phyloP scores from a whole-genome alignment of 1,140 invertebrate genomes.

The Popillia japonica region DNA sequence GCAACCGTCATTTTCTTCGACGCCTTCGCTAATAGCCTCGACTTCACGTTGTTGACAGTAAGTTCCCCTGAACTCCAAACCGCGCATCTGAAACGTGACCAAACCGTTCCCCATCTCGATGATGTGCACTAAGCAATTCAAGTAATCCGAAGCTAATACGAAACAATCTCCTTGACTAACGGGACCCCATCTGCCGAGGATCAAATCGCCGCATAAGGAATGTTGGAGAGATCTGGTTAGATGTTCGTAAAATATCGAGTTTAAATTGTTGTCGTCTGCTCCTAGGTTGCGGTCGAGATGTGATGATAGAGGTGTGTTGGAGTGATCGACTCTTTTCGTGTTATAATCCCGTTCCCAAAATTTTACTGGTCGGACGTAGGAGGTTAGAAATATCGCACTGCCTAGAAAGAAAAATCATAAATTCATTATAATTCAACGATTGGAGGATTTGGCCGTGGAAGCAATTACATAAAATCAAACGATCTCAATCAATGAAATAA shows the following conservation, averaged over 20 bases:
- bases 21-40: conserved; percentile 97
- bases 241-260: conserved; percentile 99
- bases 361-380: conserved; percentile 96
- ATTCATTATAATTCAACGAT: too few species aligned
- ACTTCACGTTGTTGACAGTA: conserved; percentile 98
- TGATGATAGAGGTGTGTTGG: conserved; percentile 93
- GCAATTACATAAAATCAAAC: too few species aligned
- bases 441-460: too few species aligned
- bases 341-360: conserved; percentile 99
- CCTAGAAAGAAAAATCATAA: conserved; percentile 59
- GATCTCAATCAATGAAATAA: too few species aligned
- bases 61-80: conserved; percentile 96
- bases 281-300: conserved; percentile 95
- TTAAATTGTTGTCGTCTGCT: conserved; percentile 98
- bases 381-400: conserved; percentile 97
- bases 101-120: conserved; percentile 98
- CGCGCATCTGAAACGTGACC: conserved; percentile 97
- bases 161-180: conserved; percentile 97
- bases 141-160: conserved; percentile 95
- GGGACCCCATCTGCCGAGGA: conserved; percentile 90
- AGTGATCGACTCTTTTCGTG: conserved; percentile 95
- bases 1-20: conserved; percentile 90
- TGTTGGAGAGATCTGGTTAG: conserved; percentile 95
- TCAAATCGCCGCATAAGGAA: conserved; percentile 93
- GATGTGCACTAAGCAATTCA: conserved; percentile 98